Conservation (phyloP, 2,113 vertebrate species). For the Oxygymnocypris stewartii region DNA sequence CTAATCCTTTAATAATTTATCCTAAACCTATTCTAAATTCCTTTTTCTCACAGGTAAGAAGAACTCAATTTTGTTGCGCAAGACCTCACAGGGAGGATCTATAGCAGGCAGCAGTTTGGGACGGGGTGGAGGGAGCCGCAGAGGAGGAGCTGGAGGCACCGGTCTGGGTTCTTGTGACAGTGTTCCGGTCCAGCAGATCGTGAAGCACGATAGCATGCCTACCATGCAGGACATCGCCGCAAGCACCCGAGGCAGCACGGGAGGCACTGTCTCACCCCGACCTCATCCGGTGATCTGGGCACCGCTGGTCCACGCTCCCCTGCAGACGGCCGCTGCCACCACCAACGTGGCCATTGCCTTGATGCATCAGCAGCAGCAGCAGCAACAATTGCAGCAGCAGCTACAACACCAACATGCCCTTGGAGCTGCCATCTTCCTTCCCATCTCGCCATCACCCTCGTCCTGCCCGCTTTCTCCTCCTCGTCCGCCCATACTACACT, state of each 20-base stretch:
- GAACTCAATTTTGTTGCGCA: slow-evolving; percentile 89
- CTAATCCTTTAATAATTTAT: neutral
- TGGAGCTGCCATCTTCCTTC: slow-evolving; percentile 73
- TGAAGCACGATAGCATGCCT: slow-evolving; percentile 92
- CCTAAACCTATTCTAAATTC: neutral
- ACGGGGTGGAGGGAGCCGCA: slow-evolving; percentile 72
- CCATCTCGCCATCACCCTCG: slow-evolving; percentile 76
- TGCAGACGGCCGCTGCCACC: slow-evolving; percentile 89
- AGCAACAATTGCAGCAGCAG: slow-evolving; percentile 82
- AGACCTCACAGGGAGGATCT: slow-evolving; percentile 85
- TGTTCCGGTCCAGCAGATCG: slow-evolving; percentile 92
- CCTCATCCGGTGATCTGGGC: slow-evolving; percentile 91
- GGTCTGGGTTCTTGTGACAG: slow-evolving; percentile 79
- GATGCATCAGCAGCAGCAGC: slow-evolving; percentile 89
- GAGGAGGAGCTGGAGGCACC: slow-evolving; percentile 61
- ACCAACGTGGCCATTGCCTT: slow-evolving; percentile 94
- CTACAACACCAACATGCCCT: slow-evolving; percentile 72
- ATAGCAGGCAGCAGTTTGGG: slow-evolving; percentile 77
- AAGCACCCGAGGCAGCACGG: slow-evolving; percentile 60
- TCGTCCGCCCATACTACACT: slow-evolving; percentile 75
- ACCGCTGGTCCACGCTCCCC: slow-evolving; percentile 86
- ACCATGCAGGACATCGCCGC: slow-evolving; percentile 75
- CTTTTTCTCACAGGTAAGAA: slow-evolving; percentile 84
- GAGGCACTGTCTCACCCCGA: slow-evolving; percentile 72
- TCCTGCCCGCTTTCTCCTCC: slow-evolving; percentile 75